Conservation (phyloP, 1,140 invertebrate species). For the Euwallacea fornicatus region DNA sequence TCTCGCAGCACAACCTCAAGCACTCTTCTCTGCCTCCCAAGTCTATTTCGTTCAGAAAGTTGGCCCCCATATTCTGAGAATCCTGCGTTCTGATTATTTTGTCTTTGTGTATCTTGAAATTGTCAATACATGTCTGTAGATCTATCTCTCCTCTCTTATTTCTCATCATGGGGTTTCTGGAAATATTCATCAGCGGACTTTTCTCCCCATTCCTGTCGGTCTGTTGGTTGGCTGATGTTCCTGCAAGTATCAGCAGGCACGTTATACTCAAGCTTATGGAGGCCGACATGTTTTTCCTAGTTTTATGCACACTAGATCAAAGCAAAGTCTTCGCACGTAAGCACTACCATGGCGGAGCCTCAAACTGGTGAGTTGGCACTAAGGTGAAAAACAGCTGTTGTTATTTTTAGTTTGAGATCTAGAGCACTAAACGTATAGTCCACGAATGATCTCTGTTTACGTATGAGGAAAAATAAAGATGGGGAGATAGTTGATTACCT, state of each 20-base stretch:
- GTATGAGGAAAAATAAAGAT: no score
- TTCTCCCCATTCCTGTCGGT: neutral
- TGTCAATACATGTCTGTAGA: constrained; percentile 58
- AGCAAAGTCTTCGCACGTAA: no score
- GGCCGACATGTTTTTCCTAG: no score
- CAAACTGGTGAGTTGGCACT: no score
- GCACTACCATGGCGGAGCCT: no score
- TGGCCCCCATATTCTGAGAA: constrained; percentile 82
- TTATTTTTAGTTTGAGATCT: neutral
- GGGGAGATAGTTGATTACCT: no score
- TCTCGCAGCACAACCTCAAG: constrained; percentile 82
- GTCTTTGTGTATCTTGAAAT: constrained; percentile 82
- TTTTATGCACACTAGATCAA: no score
- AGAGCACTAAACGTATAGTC: no score
- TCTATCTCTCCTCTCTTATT: constrained; percentile 49
- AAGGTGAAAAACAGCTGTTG: neutral
- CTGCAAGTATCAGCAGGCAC: no score
- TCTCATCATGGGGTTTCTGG: constrained; percentile 19
- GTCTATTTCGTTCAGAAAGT: constrained; percentile 84
- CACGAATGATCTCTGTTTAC: no score
- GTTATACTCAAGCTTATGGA: no score
- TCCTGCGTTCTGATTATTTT: constrained; percentile 91
- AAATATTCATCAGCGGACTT: neutral
- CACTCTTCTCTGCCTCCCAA: constrained; percentile 78
- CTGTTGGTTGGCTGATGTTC: neutral